A percentile compares a stretch with the other conserved stretches of the same genome.
phyloP scores from a whole-genome alignment of 1,140 invertebrate species.

The Heterodera carotae region DNA sequence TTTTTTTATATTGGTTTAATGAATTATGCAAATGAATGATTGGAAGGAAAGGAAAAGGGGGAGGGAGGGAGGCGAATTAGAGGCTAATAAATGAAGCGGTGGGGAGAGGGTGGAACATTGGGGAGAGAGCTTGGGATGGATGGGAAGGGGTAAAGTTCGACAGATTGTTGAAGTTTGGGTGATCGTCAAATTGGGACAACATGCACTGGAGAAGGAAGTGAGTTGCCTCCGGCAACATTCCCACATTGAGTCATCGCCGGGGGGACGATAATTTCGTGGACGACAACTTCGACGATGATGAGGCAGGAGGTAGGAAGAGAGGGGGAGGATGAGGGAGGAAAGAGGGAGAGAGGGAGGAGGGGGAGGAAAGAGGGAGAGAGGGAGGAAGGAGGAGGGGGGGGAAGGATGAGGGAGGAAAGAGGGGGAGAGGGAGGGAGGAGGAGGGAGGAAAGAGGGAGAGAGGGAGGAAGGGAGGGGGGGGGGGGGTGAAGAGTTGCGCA shows the following conservation, averaged over 20 bases:
- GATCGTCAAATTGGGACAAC: no score
- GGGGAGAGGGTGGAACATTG: no score
- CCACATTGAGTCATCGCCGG: background rate
- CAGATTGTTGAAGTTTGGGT: background rate
- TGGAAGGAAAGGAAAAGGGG: background rate
- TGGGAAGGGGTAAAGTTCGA: background rate
- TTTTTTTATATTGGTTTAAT: background rate
- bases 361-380: background rate
- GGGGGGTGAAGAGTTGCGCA: background rate
- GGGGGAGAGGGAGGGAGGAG: background rate
- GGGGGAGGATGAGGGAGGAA: background rate
- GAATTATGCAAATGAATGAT: background rate
- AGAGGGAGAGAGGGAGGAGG: no score
- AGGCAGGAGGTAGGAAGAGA: no score
- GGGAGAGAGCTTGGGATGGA: no score
- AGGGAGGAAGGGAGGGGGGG: no score
- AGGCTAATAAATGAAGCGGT: background rate
- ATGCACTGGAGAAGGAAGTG: background rate
- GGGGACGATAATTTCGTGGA: background rate
- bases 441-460: no score
- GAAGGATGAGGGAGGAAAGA: background rate
- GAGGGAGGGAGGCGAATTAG: background rate
- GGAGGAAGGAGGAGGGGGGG: no score
- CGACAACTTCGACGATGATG: background rate
- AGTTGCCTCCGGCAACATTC: background rate